These are phyloP conservation scores for Ammodramus savannarum DNA, from an alignment of 2,113 vertebrate genomes.

Conservation along the genomic window DNA sequence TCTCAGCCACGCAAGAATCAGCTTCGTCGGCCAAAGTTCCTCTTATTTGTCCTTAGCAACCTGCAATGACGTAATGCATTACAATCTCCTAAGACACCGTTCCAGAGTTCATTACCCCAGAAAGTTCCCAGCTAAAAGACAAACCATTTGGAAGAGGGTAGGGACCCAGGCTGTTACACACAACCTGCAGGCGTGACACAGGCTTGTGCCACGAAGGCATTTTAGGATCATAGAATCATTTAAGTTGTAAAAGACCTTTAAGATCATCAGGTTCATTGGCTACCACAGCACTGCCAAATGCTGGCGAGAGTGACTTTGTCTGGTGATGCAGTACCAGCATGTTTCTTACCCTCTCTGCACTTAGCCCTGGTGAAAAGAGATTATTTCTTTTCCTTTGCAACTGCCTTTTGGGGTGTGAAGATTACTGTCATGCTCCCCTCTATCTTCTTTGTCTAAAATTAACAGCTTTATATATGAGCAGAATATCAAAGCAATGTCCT, in stretches of 20 bases:
- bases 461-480: background rate
- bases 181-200: no score
- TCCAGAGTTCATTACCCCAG: background rate
- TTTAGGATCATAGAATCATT: background rate
- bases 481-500: background rate
- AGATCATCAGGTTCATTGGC: background rate
- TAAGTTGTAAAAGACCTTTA: background rate
- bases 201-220: accelerated
- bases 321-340: background rate
- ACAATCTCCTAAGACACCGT: background rate
- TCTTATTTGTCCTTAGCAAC: background rate
- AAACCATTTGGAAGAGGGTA: background rate
- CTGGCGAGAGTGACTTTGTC: accelerated
- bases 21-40: background rate
- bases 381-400: background rate
- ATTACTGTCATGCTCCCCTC: background rate
- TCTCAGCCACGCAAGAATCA: background rate
- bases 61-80: background rate
- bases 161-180: accelerated
- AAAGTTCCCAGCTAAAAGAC: background rate
- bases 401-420: background rate
- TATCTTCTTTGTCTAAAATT: background rate
- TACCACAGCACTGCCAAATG: background rate
- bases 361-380: background rate
- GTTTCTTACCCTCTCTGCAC: background rate